These are phyloP conservation scores for Ptychoptera contaminata DNA, from an alignment of 2,888 invertebrate species.

Conservation along the genomic window DNA sequence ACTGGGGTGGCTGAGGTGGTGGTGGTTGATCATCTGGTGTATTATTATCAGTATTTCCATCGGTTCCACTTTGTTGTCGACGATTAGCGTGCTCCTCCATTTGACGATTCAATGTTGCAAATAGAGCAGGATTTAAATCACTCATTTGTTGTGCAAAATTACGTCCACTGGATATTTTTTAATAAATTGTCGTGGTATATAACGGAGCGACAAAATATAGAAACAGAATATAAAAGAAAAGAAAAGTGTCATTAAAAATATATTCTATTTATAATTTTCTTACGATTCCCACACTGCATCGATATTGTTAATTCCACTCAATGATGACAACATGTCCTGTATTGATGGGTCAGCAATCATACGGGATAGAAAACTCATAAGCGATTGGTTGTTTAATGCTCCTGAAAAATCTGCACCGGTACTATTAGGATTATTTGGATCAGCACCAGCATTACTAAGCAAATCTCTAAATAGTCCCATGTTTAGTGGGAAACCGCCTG, in stretches of 20 bases:
- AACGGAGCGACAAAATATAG: no score
- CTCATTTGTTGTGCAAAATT: conserved; percentile 6
- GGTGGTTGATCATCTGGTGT: no score
- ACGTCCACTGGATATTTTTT: not conserved
- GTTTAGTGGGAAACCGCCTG: not conserved
- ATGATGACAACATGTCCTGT: conserved; percentile 7
- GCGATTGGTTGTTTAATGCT: conserved; percentile 9
- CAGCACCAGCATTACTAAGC: not conserved
- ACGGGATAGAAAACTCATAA: conserved; percentile 8
- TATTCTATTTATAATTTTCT: not conserved
- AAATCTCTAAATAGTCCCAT: not conserved
- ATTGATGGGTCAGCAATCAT: conserved; percentile 10
- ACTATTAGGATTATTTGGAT: conserved; percentile 5
- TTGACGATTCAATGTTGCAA: conserved; percentile 4
- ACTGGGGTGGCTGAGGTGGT: no score
- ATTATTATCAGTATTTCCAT: no score
- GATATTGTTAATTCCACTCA: conserved; percentile 8
- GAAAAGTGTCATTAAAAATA: not conserved
- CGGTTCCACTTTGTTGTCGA: not conserved
- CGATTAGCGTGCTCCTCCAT: conserved; percentile 4
- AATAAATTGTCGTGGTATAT: no score
- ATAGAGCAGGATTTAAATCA: conserved; percentile 3
- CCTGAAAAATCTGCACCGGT: conserved; percentile 7
- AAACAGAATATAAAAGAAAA: no score
- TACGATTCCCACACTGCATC: conserved; percentile 9